Base-by-base conservation (phyloP, 2,888 invertebrate species). In the Labia minor region DNA sequence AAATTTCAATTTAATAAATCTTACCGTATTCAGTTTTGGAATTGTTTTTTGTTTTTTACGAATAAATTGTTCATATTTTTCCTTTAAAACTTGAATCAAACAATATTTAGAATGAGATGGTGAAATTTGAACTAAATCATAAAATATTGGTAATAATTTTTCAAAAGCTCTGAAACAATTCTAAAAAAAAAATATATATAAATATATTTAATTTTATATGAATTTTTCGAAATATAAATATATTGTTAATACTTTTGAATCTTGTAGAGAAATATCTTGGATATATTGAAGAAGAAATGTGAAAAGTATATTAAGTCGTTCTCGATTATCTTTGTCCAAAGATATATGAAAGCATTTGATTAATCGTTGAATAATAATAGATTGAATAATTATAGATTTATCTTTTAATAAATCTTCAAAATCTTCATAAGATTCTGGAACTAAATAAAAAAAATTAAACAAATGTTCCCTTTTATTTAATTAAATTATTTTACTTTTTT, bases 261-360 rank as follows among this genome's bases (percentile, higher is more conserved):
- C 72, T 66, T 80, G 77, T 6, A 77, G 73, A 70, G 86, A 85
- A 67, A 85, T 74, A 72, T 91, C 88, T 72, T 90, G 86, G 6
- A 90, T 78, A 74, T 90, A 86, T 76, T 93, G 90, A 26, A 95
- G 75, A 70, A 94, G 76, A 74, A 87, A 88, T 0, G 85, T 84
- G 75, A 90, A 92, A 0, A 96, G 76, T 72, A 84, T 81, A 66
- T 85, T 83, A 11, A 95, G 79, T 73, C 87, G 85, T 37, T 87
- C 86, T 75, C 90, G 90, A 74, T 95, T 95, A 16, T 85, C 85
- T 70, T 85, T 86, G 4, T 85, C 85, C 65, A 94, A 77, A 73
- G 90, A 86, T 1, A 91, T 91, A 77, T 95, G 90, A 78, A 92
- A 89, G 73, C 89, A 91, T 78, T 93, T 93, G 18, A 95, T 87